Conservation (phyloP, 2,888 invertebrate genomes). For the Drosophila tripunctata region DNA sequence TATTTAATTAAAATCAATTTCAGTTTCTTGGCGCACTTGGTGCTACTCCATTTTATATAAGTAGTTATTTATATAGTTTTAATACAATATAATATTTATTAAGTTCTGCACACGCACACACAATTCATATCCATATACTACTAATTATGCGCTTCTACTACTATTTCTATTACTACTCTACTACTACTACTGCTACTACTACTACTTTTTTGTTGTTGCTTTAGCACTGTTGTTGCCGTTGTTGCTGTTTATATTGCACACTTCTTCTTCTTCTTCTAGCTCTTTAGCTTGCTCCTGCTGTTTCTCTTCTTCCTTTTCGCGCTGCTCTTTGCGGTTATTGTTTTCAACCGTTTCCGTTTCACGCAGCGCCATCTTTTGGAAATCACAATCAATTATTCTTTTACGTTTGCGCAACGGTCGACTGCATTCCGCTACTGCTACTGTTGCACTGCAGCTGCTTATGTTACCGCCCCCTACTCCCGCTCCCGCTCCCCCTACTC, state of each 20-base stretch:
- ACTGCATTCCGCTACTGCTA: slow-evolving; percentile 84
- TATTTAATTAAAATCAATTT: slow-evolving; percentile 33
- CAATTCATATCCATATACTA: slow-evolving; percentile 26
- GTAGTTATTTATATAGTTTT: slow-evolving; percentile 12
- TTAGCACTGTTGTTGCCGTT: slow-evolving; percentile 63
- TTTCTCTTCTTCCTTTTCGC: neutral
- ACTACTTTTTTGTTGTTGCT: slow-evolving; percentile 64
- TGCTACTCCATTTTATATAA: slow-evolving; percentile 31
- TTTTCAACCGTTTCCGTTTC: slow-evolving; percentile 54
- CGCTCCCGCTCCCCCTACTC: neutral
- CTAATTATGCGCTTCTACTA: slow-evolving; percentile 18
- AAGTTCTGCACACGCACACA: slow-evolving; percentile 50
- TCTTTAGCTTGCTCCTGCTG: neutral
- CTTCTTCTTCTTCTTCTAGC: slow-evolving; percentile 44
- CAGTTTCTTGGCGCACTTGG: slow-evolving; percentile 34
- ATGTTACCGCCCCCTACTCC: neutral
- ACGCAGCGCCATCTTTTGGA: slow-evolving; percentile 77
- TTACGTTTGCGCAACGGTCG: slow-evolving; percentile 87
- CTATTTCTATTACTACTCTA: slow-evolving; percentile 22
- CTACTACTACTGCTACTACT: slow-evolving; percentile 39
- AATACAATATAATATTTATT: slow-evolving; percentile 10
- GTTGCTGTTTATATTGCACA: slow-evolving; percentile 57
- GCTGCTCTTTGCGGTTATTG: neutral
- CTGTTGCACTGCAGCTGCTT: slow-evolving; percentile 75
- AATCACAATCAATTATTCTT: slow-evolving; percentile 86